phyloP scores from a whole-genome alignment of 2,797 vertebrate genomes.

The Enteromius paludinosus region DNA sequence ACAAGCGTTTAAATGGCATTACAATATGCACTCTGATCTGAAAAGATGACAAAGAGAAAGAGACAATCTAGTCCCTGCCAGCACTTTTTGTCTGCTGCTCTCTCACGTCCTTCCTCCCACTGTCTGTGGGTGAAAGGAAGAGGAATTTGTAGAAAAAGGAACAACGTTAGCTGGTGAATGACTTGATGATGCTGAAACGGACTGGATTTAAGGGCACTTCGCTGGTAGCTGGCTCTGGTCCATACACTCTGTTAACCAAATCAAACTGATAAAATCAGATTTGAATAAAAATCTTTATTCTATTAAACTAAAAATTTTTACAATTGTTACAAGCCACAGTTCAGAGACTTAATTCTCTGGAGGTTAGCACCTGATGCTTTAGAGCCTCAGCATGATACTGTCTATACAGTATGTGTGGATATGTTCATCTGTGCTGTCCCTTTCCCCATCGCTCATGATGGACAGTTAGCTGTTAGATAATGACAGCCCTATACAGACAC shows the following conservation, averaged over 20 bases:
- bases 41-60: conserved; percentile 23
- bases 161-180: conserved; percentile 11
- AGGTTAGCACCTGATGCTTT: neutral
- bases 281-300: neutral
- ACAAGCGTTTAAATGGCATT: conserved; percentile 67
- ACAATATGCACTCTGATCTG: conserved; percentile 48
- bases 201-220: neutral
- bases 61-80: conserved; percentile 31
- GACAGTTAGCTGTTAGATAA: conserved; percentile 81
- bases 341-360: neutral
- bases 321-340: neutral
- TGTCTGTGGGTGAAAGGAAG: conserved; percentile 51
- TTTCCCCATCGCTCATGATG: conserved; percentile 75
- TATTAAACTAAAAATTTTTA: too few species aligned
- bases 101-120: conserved; percentile 49
- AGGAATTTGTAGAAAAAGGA: conserved; percentile 2
- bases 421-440: conserved; percentile 69
- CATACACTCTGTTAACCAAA: neutral
- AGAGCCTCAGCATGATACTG: neutral
- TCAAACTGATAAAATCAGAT: neutral
- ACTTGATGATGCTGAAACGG: neutral
- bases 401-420: conserved; percentile 51
- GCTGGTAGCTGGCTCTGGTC: neutral
- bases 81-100: conserved; percentile 10
- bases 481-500: conserved; percentile 87